Evolutionary conservation across 30 jellyfish, hydroid and myxozoan genomes (phyloP).

Genomic region (Nemopilema nomurai): DNA sequence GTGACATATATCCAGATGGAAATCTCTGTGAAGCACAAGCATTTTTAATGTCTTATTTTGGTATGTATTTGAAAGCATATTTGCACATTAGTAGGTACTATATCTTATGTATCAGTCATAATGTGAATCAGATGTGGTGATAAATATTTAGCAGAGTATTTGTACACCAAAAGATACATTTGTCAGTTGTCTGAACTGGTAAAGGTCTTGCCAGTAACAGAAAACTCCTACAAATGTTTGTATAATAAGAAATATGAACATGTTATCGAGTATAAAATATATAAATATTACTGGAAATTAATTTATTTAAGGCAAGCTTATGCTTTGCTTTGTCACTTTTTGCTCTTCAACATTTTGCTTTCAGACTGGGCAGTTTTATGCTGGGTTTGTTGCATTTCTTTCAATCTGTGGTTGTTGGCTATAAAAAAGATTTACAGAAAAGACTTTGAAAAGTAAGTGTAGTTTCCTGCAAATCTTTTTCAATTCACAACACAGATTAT

Average conservation of each 20-base stretch:
- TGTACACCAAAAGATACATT: no score
- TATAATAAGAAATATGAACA: no score
- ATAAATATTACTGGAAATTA: no score
- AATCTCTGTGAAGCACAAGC: conserved; percentile 86
- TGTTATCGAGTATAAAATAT: no score
- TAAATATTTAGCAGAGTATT: background rate
- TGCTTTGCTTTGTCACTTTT: background rate
- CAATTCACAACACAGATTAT: no score
- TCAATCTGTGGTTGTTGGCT: conserved; percentile 71
- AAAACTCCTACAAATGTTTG: no score
- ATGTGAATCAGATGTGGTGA: background rate
- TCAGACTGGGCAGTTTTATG: conserved; percentile 88
- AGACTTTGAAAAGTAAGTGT: conserved; percentile 66
- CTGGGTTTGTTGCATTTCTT: conserved; percentile 89
- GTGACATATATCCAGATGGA: conserved; percentile 85
- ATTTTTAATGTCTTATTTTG: conserved; percentile 88
- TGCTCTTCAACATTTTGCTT: no score
- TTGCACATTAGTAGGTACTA: background rate
- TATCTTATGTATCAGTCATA: background rate
- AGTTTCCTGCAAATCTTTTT: no score
- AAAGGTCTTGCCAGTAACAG: no score
- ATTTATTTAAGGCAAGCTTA: no score
- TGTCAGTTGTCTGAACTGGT: no score
- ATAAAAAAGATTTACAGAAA: conserved; percentile 34
- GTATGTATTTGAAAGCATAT: conserved; percentile 3